A percentile compares a stretch with the other conserved stretches of the same genome.
These are phyloP conservation scores for Drosophila infuscata DNA, from an alignment of 2,888 invertebrate species.

Conservation along the genomic window DNA sequence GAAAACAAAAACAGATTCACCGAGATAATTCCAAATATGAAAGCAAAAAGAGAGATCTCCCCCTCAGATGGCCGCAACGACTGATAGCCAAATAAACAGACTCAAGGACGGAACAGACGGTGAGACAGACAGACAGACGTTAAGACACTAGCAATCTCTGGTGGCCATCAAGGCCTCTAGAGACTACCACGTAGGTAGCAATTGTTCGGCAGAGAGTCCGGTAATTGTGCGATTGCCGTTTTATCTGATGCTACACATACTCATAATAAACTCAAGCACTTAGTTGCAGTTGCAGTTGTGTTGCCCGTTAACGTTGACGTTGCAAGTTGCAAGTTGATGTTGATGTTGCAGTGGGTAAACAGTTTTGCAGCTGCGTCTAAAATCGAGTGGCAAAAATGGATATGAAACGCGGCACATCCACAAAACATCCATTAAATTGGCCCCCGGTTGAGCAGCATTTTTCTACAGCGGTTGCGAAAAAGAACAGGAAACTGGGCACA, in stretches of 20 bases:
- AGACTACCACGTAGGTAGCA: slow-evolving; percentile 6
- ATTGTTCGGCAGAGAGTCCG: slow-evolving; percentile 8
- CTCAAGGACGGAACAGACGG: background rate
- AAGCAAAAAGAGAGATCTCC: background rate
- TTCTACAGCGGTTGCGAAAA: slow-evolving; percentile 72
- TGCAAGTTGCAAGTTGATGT: slow-evolving; percentile 24
- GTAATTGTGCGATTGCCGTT: slow-evolving; percentile 25
- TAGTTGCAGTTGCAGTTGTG: slow-evolving; percentile 17
- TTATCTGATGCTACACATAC: slow-evolving; percentile 45
- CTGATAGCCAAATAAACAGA: background rate
- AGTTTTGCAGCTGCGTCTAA: slow-evolving; percentile 64
- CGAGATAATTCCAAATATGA: slow-evolving; percentile 7
- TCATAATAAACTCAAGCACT: slow-evolving; percentile 30
- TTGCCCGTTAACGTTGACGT: slow-evolving; percentile 57
- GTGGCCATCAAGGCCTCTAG: slow-evolving; percentile 9
- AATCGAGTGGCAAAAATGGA: slow-evolving; percentile 53
- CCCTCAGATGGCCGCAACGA: background rate
- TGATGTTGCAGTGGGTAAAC: slow-evolving; percentile 26
- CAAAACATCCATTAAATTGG: slow-evolving; percentile 63
- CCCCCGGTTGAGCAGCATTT: slow-evolving; percentile 75
- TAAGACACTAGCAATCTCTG: background rate
- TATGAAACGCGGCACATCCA: slow-evolving; percentile 66
- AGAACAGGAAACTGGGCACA: slow-evolving; percentile 73
- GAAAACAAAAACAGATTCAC: background rate
- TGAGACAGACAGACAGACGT: background rate